Evolutionary conservation across 2,797 vertebrate species (phyloP).

Genomic region (Danio choprae): DNA sequence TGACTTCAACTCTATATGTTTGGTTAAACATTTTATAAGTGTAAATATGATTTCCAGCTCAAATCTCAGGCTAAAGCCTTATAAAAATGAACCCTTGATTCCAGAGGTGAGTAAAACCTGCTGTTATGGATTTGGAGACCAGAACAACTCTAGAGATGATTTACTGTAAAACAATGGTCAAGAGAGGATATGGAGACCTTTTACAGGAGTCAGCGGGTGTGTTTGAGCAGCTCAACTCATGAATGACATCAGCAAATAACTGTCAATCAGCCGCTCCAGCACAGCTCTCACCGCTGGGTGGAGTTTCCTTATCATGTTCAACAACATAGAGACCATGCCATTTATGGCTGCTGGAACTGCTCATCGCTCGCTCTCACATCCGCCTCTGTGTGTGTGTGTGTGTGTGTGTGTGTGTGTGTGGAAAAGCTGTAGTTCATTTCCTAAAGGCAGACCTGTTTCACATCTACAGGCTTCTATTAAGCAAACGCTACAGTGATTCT

Average conservation of each 20-base stretch:
- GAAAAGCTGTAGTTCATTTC: constrained; percentile 32
- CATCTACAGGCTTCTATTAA: constrained; percentile 12
- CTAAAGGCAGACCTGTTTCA: constrained; percentile 19
- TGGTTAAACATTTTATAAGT: too few species aligned
- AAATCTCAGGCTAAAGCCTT: neutral
- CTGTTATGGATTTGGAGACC: neutral
- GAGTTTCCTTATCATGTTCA: constrained; percentile 22
- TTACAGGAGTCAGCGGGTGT: constrained; percentile 13
- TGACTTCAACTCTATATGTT: too few species aligned
- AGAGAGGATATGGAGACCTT: neutral
- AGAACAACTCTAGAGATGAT: neutral
- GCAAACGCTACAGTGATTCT: constrained; percentile 16
- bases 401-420: constrained; percentile 32
- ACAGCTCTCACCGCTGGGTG: constrained; percentile 43
- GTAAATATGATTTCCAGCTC: neutral
- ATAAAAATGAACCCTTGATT: neutral
- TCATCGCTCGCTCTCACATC: neutral
- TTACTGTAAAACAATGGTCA: neutral
- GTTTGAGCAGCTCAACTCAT: constrained; percentile 41
- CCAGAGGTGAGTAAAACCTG: neutral
- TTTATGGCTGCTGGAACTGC: constrained; percentile 48
- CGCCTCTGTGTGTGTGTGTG: neutral
- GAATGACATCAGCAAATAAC: constrained; percentile 65
- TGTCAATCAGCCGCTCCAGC: constrained; percentile 48
- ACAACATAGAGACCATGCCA: constrained; percentile 50